Percentiles rank a stretch among this genome's conserved stretches.
Evolutionary conservation across 1,140 invertebrate genomes (phyloP).

Genomic region (Platyscapa corneri): DNA sequence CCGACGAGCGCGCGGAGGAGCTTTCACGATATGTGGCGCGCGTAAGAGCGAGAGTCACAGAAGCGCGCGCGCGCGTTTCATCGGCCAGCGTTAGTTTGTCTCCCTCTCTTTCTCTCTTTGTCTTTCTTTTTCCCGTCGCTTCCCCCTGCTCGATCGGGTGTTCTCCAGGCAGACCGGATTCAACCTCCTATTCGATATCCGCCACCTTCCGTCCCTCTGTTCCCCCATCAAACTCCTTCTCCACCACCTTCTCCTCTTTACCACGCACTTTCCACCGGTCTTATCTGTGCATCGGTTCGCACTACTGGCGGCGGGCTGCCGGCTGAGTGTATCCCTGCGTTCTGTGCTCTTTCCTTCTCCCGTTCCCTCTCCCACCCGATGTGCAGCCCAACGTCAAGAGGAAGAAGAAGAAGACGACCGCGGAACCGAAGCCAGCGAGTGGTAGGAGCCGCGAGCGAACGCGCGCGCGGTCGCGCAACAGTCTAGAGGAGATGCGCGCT

Average conservation of each 20-base stretch:
- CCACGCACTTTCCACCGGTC: not conserved
- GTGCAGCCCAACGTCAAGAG: slow-evolving; percentile 65
- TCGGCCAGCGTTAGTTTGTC: slow-evolving; percentile 53
- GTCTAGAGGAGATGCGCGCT: slow-evolving; percentile 46
- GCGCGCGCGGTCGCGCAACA: slow-evolving; percentile 35
- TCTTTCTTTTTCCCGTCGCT: not conserved
- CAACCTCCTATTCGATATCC: not conserved
- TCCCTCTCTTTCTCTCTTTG: not conserved
- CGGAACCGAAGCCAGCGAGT: slow-evolving; percentile 50
- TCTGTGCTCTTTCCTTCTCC: not conserved
- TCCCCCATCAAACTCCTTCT: not conserved
- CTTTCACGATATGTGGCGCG: slow-evolving; percentile 51
- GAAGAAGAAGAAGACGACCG: slow-evolving; percentile 60
- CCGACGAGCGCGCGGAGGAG: slow-evolving; percentile 45
- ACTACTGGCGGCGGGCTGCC: not conserved
- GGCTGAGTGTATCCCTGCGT: slow-evolving; percentile 17
- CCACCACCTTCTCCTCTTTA: not conserved
- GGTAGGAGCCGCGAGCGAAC: slow-evolving; percentile 54
- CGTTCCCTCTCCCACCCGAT: slow-evolving; percentile 64
- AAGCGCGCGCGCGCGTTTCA: slow-evolving; percentile 53
- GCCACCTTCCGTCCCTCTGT: not conserved
- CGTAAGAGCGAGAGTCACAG: slow-evolving; percentile 43
- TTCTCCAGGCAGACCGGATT: not conserved
- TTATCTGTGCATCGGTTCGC: slow-evolving; percentile 15
- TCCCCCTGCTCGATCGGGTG: not conserved